Base-by-base conservation (phyloP, 1,140 invertebrate species). In the Drosophila rhopaloa region DNA sequence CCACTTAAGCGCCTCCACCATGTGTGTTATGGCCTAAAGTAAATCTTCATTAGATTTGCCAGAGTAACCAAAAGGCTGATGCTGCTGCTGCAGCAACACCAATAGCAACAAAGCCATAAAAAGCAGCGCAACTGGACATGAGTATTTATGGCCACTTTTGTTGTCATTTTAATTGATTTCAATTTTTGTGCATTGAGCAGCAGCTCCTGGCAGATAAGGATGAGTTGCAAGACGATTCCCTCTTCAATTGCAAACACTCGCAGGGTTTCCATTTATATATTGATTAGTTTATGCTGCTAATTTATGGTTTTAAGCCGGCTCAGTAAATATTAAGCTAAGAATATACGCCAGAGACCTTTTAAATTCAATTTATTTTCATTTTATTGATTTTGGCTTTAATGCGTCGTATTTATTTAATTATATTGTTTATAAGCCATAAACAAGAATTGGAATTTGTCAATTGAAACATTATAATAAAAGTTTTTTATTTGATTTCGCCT, bases 1-100 rank as follows among this genome's bases (percentile, higher is more conserved):
- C 79, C 80, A 88, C 76, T 88, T 88, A 88, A 88, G 83, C 84
- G 84, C 65, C 73, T 66, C 72, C 61, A 63, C 46, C 61, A 62
- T 74, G 70, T 88, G 84, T 89, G 84, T 89, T 89, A 89, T 89
- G 81, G 84, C 85, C 84, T 89, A 91, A 91, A 91, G 88, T 91
- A 91, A 91, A 91, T 91, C 88, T 91, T 91, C 88, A 91, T 91
- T 91, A 91, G 88, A 85, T 85, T 88, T 85, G 82, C 82, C 66
- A 83, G 72, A 80, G 81, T 82, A 60, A 78, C 75, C 83, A 72
- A 88, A 60, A 84, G 60, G 57, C 55, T 67, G 73, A 62, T 58
- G 73, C 60, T 50, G 75, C 65, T 74, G 48, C 70, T 55, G 19
- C 9, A 19, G 43, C 43, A 44, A 44, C 43, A 44, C 43, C 43